Conservation (phyloP, 2,113 vertebrate genomes). For the Brienomyrus longianalis region DNA sequence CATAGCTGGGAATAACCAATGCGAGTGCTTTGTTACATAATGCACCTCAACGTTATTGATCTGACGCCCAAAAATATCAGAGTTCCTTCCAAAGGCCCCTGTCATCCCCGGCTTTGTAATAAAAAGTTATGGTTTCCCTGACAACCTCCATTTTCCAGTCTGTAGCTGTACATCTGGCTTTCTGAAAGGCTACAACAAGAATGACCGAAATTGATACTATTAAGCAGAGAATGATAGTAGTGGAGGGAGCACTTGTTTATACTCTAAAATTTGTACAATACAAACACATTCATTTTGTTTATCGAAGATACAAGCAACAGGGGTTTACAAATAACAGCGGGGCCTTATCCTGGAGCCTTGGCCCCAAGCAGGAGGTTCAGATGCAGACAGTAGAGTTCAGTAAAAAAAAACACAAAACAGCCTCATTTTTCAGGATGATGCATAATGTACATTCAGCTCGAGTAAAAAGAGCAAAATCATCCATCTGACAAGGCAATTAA, state of each 20-base stretch:
- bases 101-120: not conserved
- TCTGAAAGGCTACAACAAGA: not conserved
- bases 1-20: not conserved
- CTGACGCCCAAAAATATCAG: not conserved
- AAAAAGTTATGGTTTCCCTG: conserved; percentile 5
- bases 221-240: not conserved
- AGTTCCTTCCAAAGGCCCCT: not conserved
- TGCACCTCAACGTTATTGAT: not conserved
- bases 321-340: not conserved
- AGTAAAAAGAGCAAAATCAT: conserved; percentile 10
- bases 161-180: not conserved
- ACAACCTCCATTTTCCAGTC: not conserved
- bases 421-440: not conserved
- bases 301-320: not conserved
- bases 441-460: not conserved
- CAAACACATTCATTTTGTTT: not conserved
- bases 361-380: not conserved
- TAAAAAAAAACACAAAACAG: not conserved
- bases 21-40: not conserved
- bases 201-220: not conserved
- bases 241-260: not conserved
- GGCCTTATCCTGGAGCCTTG: not conserved
- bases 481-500: conserved; percentile 2
- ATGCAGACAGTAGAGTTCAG: not conserved
- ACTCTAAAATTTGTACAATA: not conserved